A percentile compares a stretch with the other conserved stretches of the same genome.
phyloP scores from a whole-genome alignment of 2,113 vertebrate species.

The Pavo muticus region DNA sequence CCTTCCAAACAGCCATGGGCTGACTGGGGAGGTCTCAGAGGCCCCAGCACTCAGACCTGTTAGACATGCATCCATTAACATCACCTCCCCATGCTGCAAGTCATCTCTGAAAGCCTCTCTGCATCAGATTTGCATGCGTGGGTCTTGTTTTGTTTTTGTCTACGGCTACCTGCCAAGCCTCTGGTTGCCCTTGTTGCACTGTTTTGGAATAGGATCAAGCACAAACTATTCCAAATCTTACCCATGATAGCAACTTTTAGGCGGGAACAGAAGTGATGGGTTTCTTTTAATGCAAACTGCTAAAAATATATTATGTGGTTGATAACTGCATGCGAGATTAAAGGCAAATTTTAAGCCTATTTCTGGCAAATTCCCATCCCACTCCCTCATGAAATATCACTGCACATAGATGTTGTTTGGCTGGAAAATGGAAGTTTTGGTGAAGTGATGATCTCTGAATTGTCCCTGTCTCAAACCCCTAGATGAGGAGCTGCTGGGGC shows the following conservation, averaged over 20 bases:
- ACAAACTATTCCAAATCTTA: neutral
- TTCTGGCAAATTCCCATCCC: constrained; percentile 33
- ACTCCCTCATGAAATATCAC: neutral
- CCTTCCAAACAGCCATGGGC: neutral
- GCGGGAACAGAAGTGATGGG: neutral
- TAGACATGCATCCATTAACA: neutral
- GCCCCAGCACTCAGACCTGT: neutral
- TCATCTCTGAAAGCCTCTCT: neutral
- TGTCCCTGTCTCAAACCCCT: neutral
- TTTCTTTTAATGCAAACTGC: neutral
- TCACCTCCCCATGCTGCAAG: neutral
- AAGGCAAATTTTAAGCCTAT: constrained; percentile 39
- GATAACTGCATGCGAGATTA: constrained; percentile 36
- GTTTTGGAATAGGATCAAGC: neutral
- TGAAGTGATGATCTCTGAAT: neutral
- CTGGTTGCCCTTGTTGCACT: neutral
- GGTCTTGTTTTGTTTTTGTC: neutral
- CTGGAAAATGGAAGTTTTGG: neutral
- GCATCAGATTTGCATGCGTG: neutral
- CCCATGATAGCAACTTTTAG: neutral
- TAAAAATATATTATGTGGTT: neutral
- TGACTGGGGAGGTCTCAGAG: neutral
- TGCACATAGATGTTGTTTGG: neutral
- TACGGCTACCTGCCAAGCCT: neutral
- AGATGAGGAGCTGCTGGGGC: neutral